Percentiles rank a stretch among this genome's conserved stretches.
These are phyloP conservation scores for Hydrolagus colliei DNA, from an alignment of 2,797 vertebrate species.

Conservation along the genomic window DNA sequence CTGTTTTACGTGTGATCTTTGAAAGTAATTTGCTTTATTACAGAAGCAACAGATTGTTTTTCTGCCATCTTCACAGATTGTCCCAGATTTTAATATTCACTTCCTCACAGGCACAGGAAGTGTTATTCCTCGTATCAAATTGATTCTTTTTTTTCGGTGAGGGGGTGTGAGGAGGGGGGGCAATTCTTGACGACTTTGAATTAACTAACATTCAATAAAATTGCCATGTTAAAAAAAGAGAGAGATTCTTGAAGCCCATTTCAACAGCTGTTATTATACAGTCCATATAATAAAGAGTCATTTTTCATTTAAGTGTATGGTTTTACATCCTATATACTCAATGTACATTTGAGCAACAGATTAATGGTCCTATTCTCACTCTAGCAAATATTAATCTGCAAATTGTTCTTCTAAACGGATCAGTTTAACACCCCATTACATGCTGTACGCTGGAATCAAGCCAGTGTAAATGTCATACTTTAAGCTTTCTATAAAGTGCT, in stretches of 20 bases:
- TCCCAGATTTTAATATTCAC: no score
- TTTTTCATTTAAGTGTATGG: neutral
- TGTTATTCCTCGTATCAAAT: neutral
- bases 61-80: no score
- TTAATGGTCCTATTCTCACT: constrained; percentile 22
- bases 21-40: no score
- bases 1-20: no score
- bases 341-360: constrained; percentile 17
- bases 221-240: neutral
- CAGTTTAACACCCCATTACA: constrained; percentile 25
- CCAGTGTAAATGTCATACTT: constrained; percentile 15
- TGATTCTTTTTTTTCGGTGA: no score
- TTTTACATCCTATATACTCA: neutral
- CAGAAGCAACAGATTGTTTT: no score
- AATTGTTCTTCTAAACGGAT: constrained; percentile 20
- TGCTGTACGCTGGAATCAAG: constrained; percentile 12
- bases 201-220: neutral
- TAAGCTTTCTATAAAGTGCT: neutral
- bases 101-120: neutral
- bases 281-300: neutral
- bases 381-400: constrained; percentile 14
- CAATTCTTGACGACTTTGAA: neutral
- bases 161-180: no score
- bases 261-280: neutral
- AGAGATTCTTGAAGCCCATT: no score